These are phyloP conservation scores for Myrmophylax atrothorax DNA, from an alignment of 2,113 vertebrate species.

Conservation along the genomic window DNA sequence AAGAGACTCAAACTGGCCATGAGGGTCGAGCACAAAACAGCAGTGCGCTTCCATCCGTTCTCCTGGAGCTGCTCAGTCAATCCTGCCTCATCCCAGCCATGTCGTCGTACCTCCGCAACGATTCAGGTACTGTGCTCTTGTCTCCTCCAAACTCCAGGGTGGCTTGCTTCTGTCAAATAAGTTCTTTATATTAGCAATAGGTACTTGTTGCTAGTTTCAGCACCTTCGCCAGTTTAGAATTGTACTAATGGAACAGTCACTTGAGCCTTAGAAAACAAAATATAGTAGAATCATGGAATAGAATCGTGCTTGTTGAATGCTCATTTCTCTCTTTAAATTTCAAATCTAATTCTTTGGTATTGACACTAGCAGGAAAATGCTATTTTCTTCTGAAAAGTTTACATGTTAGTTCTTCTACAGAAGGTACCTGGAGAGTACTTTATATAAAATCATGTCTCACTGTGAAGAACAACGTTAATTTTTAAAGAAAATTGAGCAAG, in stretches of 20 bases:
- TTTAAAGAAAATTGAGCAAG: background rate
- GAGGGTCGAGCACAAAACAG: constrained; percentile 89
- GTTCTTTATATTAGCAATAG: background rate
- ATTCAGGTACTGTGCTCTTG: constrained; percentile 84
- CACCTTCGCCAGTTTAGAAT: background rate
- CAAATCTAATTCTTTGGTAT: background rate
- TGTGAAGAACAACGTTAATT: background rate
- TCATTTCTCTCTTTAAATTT: background rate
- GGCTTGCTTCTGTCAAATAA: background rate
- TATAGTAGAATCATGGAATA: background rate
- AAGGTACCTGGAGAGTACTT: background rate
- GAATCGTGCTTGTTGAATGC: background rate
- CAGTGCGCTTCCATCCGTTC: constrained; percentile 88
- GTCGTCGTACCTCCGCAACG: constrained; percentile 97
- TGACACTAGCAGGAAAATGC: background rate
- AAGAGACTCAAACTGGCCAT: constrained; percentile 77
- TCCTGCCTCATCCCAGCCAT: constrained; percentile 98
- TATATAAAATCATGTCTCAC: background rate
- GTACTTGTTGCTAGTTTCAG: background rate
- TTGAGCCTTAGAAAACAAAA: background rate
- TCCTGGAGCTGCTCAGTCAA: constrained; percentile 93
- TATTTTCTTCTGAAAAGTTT: background rate
- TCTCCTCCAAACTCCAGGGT: background rate
- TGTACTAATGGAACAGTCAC: background rate
- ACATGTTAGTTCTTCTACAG: background rate